These are phyloP conservation scores for Tortricodes alternella DNA, from an alignment of 2,888 invertebrate genomes.

Conservation along the genomic window DNA sequence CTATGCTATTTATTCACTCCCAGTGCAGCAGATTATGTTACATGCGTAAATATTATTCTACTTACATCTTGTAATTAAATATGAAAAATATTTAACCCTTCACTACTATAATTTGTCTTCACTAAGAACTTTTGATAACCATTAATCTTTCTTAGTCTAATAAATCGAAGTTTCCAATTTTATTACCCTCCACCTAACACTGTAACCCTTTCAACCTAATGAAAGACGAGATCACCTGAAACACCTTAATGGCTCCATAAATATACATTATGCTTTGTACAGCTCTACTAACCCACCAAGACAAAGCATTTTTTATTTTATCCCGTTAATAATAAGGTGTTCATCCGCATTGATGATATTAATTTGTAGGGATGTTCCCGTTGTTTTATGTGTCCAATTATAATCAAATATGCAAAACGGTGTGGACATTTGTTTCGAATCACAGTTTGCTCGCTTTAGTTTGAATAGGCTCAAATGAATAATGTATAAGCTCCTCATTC, in stretches of 20 bases:
- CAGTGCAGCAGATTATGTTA: too few species aligned
- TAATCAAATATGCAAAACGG: slow-evolving; percentile 39
- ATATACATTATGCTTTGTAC: slow-evolving; percentile 53
- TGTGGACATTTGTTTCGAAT: slow-evolving; percentile 56
- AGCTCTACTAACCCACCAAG: slow-evolving; percentile 6
- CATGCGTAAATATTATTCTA: too few species aligned
- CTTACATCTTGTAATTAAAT: too few species aligned
- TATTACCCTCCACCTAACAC: slow-evolving; percentile 49
- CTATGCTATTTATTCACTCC: too few species aligned
- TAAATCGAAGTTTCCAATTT: slow-evolving; percentile 55
- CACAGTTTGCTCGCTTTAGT: slow-evolving; percentile 38
- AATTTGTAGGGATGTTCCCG: neutral
- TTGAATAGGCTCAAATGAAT: too few species aligned
- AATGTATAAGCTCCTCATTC: too few species aligned
- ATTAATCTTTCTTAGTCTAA: slow-evolving; percentile 57
- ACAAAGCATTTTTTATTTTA: neutral
- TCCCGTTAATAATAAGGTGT: neutral
- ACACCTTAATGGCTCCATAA: slow-evolving; percentile 68
- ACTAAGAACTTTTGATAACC: slow-evolving; percentile 28
- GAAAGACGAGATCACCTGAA: slow-evolving; percentile 57
- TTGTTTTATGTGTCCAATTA: slow-evolving; percentile 4
- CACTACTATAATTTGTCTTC: neutral
- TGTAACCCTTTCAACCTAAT: slow-evolving; percentile 53
- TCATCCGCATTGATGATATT: neutral
- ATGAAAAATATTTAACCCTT: too few species aligned